These are phyloP conservation scores for Beris chalybata DNA, from an alignment of 2,888 invertebrate species.

Conservation along the genomic window DNA sequence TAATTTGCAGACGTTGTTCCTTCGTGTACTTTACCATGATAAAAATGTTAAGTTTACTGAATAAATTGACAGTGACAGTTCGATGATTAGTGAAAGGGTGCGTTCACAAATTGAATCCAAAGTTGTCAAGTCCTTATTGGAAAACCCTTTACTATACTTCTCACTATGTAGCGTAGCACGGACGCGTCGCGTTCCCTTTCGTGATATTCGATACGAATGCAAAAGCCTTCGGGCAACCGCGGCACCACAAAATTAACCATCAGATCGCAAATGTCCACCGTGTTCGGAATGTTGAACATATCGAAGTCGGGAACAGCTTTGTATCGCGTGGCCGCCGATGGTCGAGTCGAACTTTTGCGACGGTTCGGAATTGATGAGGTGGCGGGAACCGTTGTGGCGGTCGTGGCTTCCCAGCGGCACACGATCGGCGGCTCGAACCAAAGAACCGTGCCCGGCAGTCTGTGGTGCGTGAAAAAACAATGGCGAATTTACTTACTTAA, in stretches of 20 bases:
- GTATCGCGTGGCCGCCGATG: slow-evolving; percentile 23
- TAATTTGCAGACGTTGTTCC: too few relatives aligned
- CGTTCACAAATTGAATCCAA: too few relatives aligned
- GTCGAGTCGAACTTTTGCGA: neutral
- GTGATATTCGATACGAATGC: slow-evolving; percentile 46
- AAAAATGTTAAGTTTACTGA: too few relatives aligned
- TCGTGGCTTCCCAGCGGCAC: slow-evolving; percentile 66
- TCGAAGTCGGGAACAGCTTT: slow-evolving; percentile 53
- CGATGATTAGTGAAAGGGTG: too few relatives aligned
- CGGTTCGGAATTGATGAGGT: neutral
- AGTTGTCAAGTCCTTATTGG: too few relatives aligned
- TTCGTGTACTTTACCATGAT: too few relatives aligned
- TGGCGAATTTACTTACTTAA: too few relatives aligned
- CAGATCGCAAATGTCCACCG: slow-evolving; percentile 51
- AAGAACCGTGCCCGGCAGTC: slow-evolving; percentile 69
- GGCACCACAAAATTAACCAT: slow-evolving; percentile 54
- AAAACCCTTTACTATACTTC: too few relatives aligned
- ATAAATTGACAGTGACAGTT: too few relatives aligned
- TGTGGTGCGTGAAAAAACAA: slow-evolving; percentile 48
- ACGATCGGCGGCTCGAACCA: slow-evolving; percentile 80
- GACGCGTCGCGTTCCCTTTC: neutral
- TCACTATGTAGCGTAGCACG: neutral
- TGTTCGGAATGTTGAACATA: slow-evolving; percentile 50
- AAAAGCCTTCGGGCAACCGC: slow-evolving; percentile 53
- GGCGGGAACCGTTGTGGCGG: neutral